A percentile compares a stretch with the other conserved stretches of the same genome.
Conservation (phyloP, 2,888 invertebrate genomes). For the Microplitis deprimator region DNA sequence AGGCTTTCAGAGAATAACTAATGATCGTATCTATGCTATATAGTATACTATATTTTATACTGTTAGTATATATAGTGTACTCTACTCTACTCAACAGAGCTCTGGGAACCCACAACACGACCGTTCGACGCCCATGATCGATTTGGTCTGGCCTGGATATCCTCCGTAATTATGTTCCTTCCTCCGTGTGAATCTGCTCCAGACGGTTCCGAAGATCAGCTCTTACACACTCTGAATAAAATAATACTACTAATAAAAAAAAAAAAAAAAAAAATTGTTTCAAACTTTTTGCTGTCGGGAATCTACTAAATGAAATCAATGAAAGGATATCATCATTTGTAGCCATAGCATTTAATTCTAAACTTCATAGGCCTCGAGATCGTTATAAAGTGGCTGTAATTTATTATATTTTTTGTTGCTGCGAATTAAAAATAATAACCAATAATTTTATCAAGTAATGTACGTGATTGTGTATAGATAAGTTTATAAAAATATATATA, state of each 20-base stretch:
- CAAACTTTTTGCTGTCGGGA: no score
- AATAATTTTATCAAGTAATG: not conserved
- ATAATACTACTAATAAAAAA: not conserved
- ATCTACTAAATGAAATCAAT: not conserved
- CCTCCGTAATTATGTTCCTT: conserved; percentile 38
- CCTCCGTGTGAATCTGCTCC: conserved; percentile 29
- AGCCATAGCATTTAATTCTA: not conserved
- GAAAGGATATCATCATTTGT: not conserved
- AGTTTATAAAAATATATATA: not conserved
- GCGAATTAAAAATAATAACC: not conserved
- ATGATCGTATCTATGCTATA: conserved; percentile 17
- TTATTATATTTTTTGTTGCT: not conserved
- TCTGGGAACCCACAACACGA: conserved; percentile 13
- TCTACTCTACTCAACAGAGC: not conserved
- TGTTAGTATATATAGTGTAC: conserved; percentile 3
- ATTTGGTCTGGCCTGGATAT: conserved; percentile 38
- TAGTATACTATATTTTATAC: not conserved
- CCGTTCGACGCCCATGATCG: conserved; percentile 36
- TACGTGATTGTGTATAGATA: not conserved
- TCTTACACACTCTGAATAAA: not conserved
- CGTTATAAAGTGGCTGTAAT: not conserved
- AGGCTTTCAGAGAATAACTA: conserved; percentile 23
- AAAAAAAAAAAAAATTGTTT: no score
- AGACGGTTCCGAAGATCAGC: conserved; percentile 17
- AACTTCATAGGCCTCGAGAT: not conserved